These are phyloP conservation scores for Philopotamus ludificatus DNA, from an alignment of 1,140 invertebrate genomes.

Conservation along the genomic window DNA sequence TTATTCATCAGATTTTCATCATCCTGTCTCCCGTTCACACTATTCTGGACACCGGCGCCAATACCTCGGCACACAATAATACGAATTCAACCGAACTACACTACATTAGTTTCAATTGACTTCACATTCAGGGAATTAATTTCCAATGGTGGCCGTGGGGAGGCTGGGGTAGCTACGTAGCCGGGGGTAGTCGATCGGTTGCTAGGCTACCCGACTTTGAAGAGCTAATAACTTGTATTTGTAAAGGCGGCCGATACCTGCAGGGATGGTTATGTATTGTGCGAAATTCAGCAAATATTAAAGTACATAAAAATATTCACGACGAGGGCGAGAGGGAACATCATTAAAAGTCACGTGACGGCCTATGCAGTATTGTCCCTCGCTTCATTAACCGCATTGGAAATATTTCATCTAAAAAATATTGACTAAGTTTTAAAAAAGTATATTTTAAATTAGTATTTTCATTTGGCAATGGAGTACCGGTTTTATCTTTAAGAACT, in stretches of 20 bases:
- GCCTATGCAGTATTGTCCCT: constrained; percentile 4
- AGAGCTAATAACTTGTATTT: constrained; percentile 39
- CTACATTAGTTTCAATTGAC: constrained; percentile 43
- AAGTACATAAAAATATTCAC: neutral
- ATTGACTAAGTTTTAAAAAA: no score
- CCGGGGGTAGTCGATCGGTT: constrained; percentile 11
- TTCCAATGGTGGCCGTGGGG: constrained; percentile 26
- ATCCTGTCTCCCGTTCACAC: no score
- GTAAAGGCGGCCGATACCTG: constrained; percentile 21
- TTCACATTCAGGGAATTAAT: constrained; percentile 42
- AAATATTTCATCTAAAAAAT: no score
- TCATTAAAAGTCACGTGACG: constrained; percentile 31
- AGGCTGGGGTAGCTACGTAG: constrained; percentile 1
- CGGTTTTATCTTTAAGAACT: constrained; percentile 13
- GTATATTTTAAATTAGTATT: neutral
- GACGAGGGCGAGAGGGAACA: constrained; percentile 5
- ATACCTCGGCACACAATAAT: constrained; percentile 28
- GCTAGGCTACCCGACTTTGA: constrained; percentile 37
- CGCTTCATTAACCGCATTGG: constrained; percentile 26
- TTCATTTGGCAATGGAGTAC: neutral
- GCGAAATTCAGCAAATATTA: constrained; percentile 5
- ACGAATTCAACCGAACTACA: constrained; percentile 31
- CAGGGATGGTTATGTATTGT: neutral
- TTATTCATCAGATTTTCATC: no score
- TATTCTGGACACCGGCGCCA: neutral